Evolutionary conservation across 2,888 invertebrate species (phyloP), one percentile per base, ranked within the genome.

Genomic region (Amblyjoppa proteus): DNA sequence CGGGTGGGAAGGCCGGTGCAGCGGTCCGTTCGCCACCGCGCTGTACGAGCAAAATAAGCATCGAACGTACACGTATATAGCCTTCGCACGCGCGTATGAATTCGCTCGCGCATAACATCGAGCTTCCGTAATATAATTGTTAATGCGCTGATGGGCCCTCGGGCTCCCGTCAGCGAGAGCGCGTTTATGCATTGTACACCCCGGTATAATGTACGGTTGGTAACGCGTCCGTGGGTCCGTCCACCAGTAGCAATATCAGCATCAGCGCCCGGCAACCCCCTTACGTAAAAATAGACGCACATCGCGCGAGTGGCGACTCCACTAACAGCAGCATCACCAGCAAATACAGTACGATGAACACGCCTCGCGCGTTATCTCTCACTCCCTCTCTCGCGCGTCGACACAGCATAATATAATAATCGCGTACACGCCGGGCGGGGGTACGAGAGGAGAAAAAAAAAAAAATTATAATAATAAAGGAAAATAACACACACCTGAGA

Each of bases 281-380:
- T 90, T 89, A 90, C 91, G 91, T 91, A 92, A 93, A 92, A 93
- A 92, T 93, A 92, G 91, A 90, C 89, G 88, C 90, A 89, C 88
- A 84, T 83, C 87, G 82, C 77, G 76, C 66, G 76, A 76, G 84
- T 88, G 81, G 76, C 86, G 83, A 77, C 88, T 83, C 70, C 83
- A 73, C 80, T 94, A 95, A 95, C 95, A 95, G 77, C 76, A 84
- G 74, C 83, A 83, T 78, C 78, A 79, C 56, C 66, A 83, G 86
- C 81, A 78, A 88, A 88, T 88, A 88, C 88, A 88, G 87, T 88
- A 88, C 86, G 94, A 95, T 94, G 94, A 94, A 94, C 94, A 94
- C 95, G 95, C 94, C 94, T 94, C 93, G 94, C 95, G 94, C 94
- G 95, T 95, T 95, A 94, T 94, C 94, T 94, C 94, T 94, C 94